phyloP scores from a whole-genome alignment of 2,113 vertebrate genomes.

The Pseudorhombus dupliciocellatus region DNA sequence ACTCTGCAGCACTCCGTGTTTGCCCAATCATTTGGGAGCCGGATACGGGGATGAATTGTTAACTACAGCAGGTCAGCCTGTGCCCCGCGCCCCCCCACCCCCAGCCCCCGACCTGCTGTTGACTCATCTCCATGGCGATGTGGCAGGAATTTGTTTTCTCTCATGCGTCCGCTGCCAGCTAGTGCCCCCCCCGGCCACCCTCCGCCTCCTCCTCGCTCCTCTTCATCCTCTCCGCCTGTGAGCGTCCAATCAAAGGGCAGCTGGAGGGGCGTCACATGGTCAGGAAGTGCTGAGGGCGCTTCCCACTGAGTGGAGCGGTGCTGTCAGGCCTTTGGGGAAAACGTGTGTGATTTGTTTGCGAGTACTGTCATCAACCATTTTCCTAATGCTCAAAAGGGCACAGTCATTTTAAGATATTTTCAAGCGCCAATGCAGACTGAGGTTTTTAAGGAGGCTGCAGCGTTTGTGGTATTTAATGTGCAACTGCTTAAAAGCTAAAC shows the following conservation, averaged over 20 bases:
- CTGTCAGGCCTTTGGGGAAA: conserved; percentile 39
- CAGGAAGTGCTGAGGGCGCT: conserved; percentile 45
- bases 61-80: conserved; percentile 76
- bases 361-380: conserved; percentile 24
- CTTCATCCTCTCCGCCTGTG: conserved; percentile 19
- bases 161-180: conserved; percentile 60
- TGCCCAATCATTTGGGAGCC: conserved; percentile 79
- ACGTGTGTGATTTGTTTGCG: conserved; percentile 35
- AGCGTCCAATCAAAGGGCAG: conserved; percentile 53
- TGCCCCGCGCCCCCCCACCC: conserved; percentile 51
- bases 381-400: conserved; percentile 4
- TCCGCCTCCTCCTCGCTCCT: conserved; percentile 19
- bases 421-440: not conserved
- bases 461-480: conserved; percentile 18
- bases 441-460: conserved; percentile 5
- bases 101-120: conserved; percentile 66
- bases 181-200: conserved; percentile 24
- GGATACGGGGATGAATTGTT: conserved; percentile 79
- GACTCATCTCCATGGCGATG: conserved; percentile 77
- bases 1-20: conserved; percentile 72
- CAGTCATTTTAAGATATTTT: not conserved
- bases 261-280: conserved; percentile 52
- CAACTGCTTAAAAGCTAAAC: not conserved
- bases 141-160: conserved; percentile 69
- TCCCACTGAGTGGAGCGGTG: conserved; percentile 30